These are phyloP conservation scores for Australoheros facetus DNA, from an alignment of 2,797 vertebrate species.

Conservation along the genomic window DNA sequence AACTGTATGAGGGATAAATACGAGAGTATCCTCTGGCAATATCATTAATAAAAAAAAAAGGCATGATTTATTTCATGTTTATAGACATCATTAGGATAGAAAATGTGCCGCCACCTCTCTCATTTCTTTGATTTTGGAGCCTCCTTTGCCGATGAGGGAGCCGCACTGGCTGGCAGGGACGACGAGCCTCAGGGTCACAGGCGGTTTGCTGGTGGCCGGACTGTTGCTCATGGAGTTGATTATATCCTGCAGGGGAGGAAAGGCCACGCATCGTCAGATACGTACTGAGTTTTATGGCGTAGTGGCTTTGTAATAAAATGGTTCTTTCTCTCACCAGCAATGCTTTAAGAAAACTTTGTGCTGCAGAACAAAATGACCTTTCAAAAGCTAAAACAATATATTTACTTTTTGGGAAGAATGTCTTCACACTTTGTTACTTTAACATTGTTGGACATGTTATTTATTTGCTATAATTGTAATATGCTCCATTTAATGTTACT, in stretches of 20 bases:
- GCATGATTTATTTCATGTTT: neutral
- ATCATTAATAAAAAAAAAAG: neutral
- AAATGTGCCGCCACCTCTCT: conserved; percentile 83
- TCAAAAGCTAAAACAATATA: neutral
- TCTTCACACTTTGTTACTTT: neutral
- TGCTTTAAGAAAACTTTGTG: neutral
- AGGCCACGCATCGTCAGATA: neutral
- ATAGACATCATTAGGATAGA: neutral
- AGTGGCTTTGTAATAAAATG: neutral
- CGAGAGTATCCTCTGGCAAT: neutral
- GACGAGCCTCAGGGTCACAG: conserved; percentile 91
- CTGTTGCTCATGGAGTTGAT: conserved; percentile 99
- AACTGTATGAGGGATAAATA: neutral
- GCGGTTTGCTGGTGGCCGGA: conserved; percentile 94
- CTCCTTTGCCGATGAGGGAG: conserved; percentile 94
- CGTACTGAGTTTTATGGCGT: neutral
- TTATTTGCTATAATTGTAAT: neutral
- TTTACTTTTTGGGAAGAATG: neutral
- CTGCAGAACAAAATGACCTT: neutral
- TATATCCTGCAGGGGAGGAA: conserved; percentile 85
- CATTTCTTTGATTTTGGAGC: conserved; percentile 98
- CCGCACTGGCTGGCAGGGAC: conserved; percentile 95
- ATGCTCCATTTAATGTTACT: neutral
- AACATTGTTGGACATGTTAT: neutral
- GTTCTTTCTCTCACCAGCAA: neutral